A percentile compares a stretch with the other conserved stretches of the same genome.
These are phyloP conservation scores for Melolontha melolontha DNA, from an alignment of 2,888 invertebrate genomes.

Conservation along the genomic window DNA sequence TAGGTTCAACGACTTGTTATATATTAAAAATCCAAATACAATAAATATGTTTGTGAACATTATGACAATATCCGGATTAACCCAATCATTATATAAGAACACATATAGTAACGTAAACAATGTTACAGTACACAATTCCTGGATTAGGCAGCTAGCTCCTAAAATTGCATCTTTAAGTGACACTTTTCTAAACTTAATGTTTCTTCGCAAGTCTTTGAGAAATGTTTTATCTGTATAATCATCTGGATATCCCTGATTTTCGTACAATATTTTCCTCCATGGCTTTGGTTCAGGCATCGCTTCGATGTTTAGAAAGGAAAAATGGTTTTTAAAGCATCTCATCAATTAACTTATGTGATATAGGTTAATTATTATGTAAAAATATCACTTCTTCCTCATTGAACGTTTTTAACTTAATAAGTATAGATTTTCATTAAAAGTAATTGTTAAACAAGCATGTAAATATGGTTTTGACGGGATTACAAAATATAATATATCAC, in stretches of 20 bases:
- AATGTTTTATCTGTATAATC: slow-evolving; percentile 93
- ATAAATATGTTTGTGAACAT: slow-evolving; percentile 70
- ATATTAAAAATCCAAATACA: slow-evolving; percentile 73
- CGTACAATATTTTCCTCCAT: slow-evolving; percentile 93
- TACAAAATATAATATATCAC: too few species aligned
- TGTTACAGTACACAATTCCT: slow-evolving; percentile 83
- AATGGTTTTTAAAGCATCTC: slow-evolving; percentile 35
- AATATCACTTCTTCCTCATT: too few species aligned
- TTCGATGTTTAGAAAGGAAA: slow-evolving; percentile 21
- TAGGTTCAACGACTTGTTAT: slow-evolving; percentile 61
- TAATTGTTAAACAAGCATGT: too few species aligned
- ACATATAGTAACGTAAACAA: slow-evolving; percentile 80
- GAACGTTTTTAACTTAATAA: too few species aligned
- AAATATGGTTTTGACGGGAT: too few species aligned
- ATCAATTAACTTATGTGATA: slow-evolving; percentile 1
- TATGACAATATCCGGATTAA: slow-evolving; percentile 75
- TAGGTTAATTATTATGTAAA: too few species aligned
- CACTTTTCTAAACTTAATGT: slow-evolving; percentile 82
- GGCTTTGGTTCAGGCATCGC: slow-evolving; percentile 60
- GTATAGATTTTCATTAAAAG: too few species aligned
- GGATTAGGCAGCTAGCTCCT: slow-evolving; percentile 83
- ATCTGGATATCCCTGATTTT: slow-evolving; percentile 88
- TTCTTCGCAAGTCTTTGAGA: slow-evolving; percentile 85
- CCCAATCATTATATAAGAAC: slow-evolving; percentile 77
- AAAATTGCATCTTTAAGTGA: slow-evolving; percentile 76